These are phyloP conservation scores for Drosophila mulleri DNA, from an alignment of 2,888 invertebrate species.

Conservation along the genomic window DNA sequence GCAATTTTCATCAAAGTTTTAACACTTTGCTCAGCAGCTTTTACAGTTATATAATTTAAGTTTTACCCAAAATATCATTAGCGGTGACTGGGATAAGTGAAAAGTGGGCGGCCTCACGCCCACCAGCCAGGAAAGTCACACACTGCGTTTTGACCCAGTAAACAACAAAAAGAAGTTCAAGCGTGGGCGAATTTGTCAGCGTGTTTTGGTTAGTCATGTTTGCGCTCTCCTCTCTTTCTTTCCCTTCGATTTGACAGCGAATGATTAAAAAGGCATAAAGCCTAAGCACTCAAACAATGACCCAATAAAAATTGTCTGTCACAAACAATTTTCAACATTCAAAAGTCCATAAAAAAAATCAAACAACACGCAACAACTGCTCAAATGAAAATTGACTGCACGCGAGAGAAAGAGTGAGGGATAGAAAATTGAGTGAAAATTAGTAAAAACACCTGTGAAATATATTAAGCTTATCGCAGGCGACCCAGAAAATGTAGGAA, in stretches of 20 bases:
- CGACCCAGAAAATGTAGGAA: constrained; percentile 53
- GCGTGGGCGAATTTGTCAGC: constrained; percentile 35
- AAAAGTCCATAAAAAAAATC: constrained; percentile 38
- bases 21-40: constrained; percentile 1
- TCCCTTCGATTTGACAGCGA: constrained; percentile 35
- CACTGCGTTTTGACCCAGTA: constrained; percentile 6
- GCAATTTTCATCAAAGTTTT: background rate
- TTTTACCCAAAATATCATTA: background rate
- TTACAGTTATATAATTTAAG: constrained; percentile 4
- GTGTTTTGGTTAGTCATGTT: constrained; percentile 1
- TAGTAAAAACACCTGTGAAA: constrained; percentile 71
- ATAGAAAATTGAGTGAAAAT: constrained; percentile 47
- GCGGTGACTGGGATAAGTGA: background rate
- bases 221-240: background rate
- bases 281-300: constrained; percentile 35
- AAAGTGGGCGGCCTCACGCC: constrained; percentile 7
- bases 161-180: constrained; percentile 14
- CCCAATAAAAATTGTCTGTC: constrained; percentile 41
- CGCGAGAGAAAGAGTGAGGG: background rate
- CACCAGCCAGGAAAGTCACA: constrained; percentile 14
- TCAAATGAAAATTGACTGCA: constrained; percentile 36
- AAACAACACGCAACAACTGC: constrained; percentile 16
- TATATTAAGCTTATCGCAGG: constrained; percentile 65
- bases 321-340: constrained; percentile 49
- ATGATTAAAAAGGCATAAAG: constrained; percentile 45